Percentiles rank a stretch among this genome's conserved stretches.
Conservation (phyloP, 2,113 vertebrate genomes). For the Anguilla japonica region DNA sequence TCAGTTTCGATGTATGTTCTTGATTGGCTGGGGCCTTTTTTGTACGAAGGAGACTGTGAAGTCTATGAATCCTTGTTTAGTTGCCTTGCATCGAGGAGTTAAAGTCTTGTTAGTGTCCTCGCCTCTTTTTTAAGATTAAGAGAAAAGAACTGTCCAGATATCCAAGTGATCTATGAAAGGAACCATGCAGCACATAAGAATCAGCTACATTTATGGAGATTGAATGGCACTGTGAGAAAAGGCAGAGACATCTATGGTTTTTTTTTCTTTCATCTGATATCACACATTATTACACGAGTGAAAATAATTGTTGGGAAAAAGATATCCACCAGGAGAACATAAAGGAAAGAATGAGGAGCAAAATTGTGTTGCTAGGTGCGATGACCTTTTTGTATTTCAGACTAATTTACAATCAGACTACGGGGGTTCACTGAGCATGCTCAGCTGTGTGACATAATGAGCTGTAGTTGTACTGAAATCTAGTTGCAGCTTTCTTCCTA, state of each 20-base stretch:
- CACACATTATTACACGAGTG: neutral
- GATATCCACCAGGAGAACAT: neutral
- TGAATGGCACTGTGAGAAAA: neutral
- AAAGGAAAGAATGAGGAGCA: neutral
- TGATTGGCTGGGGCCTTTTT: too few species aligned
- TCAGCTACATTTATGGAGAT: neutral
- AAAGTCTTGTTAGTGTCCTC: neutral
- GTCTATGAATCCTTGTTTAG: neutral
- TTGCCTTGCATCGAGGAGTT: neutral
- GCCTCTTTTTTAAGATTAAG: neutral
- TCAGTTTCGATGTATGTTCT: neutral
- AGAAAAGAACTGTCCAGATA: neutral
- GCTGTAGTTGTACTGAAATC: neutral
- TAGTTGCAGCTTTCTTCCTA: neutral
- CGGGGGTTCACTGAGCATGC: neutral
- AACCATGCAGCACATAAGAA: neutral
- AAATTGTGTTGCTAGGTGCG: neutral
- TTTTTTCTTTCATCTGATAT: neutral
- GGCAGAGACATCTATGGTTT: neutral
- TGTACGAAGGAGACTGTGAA: neutral
- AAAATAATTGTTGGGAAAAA: neutral
- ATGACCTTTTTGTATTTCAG: slow-evolving; percentile 8
- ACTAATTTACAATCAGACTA: slow-evolving; percentile 7
- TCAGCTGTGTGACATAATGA: slow-evolving; percentile 10
- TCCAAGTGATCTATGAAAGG: neutral